Base-by-base conservation (phyloP, 2,888 invertebrate genomes). In the Rhyacophila evoluta region DNA sequence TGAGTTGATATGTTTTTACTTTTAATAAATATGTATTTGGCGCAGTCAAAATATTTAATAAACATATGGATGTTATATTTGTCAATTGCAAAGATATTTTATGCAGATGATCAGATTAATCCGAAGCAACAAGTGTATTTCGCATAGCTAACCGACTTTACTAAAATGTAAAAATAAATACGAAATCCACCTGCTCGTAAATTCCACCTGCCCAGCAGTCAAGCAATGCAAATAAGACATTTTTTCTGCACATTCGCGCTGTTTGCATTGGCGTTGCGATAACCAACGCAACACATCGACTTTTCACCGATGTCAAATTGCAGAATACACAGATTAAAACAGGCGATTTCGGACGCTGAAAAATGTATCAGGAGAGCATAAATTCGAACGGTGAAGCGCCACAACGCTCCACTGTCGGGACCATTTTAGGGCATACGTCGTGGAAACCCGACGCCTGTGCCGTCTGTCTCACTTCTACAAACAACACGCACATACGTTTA, bases 361-460 rank as follows among this genome's bases (percentile, higher is more conserved):
- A 55, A 55, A 55, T 55, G 19, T 55, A 55, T 55, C 25, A 55
- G 38, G 33, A 38, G 25, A 25, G 19, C 55, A 55, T 55, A 6
- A 55, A 5, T 6, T 55, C 55, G 15, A 19, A 8, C 55, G 55
- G 55, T 55, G 55, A 55, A 55, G 55, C 55, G 25, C 55, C 55
- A 19, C 15, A 55, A 88, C 88, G 88, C 88, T 88, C 88, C 89
- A 89, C 88, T 90, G 92, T 90, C 90, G 89, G 88, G 88, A 90
- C 93, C 93, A 92, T 92, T 92, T 93, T 92, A 92, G 93, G 93
- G 92, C 92, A 92, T 91, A 90, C 91, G 90, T 90, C 90, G 90
- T 89, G 90, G 92, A 92, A 92, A 92, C 92, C 89, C 89, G 91
- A 91, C 88, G 85, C 85, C 84, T 27, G 29, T 33, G 41, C 15